A percentile compares a stretch with the other conserved stretches of the same genome.
These are phyloP conservation scores for Chrysochloris asiatica DNA, from an alignment of 2,113 vertebrate species.

Conservation along the genomic window DNA sequence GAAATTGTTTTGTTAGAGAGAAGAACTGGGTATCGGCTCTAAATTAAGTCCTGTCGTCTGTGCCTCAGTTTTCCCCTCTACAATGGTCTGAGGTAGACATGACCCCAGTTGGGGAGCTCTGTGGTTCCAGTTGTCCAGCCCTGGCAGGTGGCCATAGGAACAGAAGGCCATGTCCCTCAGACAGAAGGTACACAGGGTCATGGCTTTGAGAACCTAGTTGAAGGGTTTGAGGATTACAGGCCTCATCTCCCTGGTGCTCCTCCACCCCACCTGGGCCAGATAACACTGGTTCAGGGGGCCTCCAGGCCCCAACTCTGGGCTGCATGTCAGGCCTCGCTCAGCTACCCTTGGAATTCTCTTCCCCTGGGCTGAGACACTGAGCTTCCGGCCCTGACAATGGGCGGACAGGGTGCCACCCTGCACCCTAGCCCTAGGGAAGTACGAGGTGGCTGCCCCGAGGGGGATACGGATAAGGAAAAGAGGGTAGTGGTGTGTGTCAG, in stretches of 20 bases:
- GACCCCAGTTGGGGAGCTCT: background rate
- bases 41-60: background rate
- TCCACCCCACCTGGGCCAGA: background rate
- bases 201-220: background rate
- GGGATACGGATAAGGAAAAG: slow-evolving; percentile 63
- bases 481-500: slow-evolving; percentile 27
- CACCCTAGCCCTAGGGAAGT: slow-evolving; percentile 74
- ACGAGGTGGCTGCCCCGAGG: slow-evolving; percentile 65
- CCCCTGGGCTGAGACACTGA: slow-evolving; percentile 26
- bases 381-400: slow-evolving; percentile 76
- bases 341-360: slow-evolving; percentile 16
- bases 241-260: background rate
- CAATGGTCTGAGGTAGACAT: background rate
- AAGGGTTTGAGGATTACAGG: background rate
- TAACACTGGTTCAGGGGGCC: background rate
- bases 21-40: background rate
- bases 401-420: slow-evolving; percentile 75
- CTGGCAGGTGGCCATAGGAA: background rate
- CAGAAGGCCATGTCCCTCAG: background rate
- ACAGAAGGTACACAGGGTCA: background rate
- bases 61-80: slow-evolving; percentile 17
- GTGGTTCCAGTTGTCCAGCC: accelerated
- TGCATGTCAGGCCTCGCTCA: background rate
- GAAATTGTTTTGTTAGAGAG: background rate
- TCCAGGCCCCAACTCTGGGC: background rate